Evolutionary conservation across 2,888 invertebrate genomes (phyloP), one percentile per base, ranked within the genome.

Genomic region (Dryomyza anilis): DNA sequence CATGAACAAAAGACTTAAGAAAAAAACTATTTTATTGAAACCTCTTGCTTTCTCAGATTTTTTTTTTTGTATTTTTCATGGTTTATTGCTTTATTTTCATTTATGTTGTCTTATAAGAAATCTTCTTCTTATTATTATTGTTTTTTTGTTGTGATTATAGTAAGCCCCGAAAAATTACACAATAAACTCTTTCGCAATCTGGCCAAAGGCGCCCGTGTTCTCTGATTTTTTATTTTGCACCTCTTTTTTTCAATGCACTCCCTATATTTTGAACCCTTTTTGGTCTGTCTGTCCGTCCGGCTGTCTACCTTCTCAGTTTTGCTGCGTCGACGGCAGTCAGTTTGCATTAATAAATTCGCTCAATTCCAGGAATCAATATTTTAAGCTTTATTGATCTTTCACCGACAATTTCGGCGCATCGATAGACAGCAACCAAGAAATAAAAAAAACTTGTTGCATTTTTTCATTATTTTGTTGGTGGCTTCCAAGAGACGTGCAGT

Each of bases 301-400:
- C n/a, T n/a, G n/a, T n/a, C n/a, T n/a, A n/a, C n/a, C n/a, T n/a
- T n/a, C n/a, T n/a, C n/a, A n/a, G n/a, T n/a, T n/a, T 39, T n/a
- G 14, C 7, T 7, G 14, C 39, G 7, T 33, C 39, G 8, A 39
- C 39, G 30, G 45, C 58, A 33, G 36, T 64, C 64, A 45, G 59
- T 60, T 53, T 55, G 64, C 58, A 64, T 58, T 58, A 64, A 64
- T 58, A 64, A 64, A 46, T 57, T 61, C 30, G 46, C 25, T 33
- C 62, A 60, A 56, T 66, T 66, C 66, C 63, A 55, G 29, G 66
- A 66, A 66, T 63, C 63, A 59, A 66, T 66, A 63, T 66, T 66
- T 63, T 58, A 39, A 63, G 33, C 55, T 63, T 63, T 63, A 66
- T 66, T 66, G 66, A 66, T 66, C 63, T 66, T 66, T 63, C 59